phyloP scores from a whole-genome alignment of 2,797 vertebrate species.

The Xyrichtys novacula region DNA sequence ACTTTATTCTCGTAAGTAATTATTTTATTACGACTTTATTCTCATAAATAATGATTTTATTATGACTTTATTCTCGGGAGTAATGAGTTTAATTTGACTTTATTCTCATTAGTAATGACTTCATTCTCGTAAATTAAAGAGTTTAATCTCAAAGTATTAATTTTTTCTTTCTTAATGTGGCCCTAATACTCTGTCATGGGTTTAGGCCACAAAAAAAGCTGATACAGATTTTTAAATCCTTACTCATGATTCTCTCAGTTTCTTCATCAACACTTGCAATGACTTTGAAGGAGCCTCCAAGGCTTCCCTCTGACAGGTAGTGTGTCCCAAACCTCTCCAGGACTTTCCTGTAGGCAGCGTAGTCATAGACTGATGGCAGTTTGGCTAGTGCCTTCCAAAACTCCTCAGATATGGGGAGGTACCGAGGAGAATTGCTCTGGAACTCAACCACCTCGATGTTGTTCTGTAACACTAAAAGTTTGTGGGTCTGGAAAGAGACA shows the following conservation, averaged over 20 bases:
- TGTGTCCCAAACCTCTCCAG: slow-evolving; percentile 92
- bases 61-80: too few relatives aligned
- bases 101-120: too few relatives aligned
- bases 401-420: slow-evolving; percentile 81
- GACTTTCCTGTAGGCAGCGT: slow-evolving; percentile 84
- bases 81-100: too few relatives aligned
- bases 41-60: too few relatives aligned
- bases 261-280: slow-evolving; percentile 35
- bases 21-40: too few relatives aligned
- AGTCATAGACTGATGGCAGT: slow-evolving; percentile 90
- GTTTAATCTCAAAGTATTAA: too few relatives aligned
- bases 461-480: slow-evolving; percentile 87
- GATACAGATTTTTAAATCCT: slow-evolving; percentile 27
- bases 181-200: too few relatives aligned
- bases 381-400: slow-evolving; percentile 90
- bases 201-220: background rate
- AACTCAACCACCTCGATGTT: slow-evolving; percentile 87
- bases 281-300: slow-evolving; percentile 85
- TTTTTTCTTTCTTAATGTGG: too few relatives aligned
- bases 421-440: slow-evolving; percentile 85
- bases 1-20: too few relatives aligned
- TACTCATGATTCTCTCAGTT: slow-evolving; percentile 23
- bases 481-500: slow-evolving; percentile 76
- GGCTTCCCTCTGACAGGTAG: slow-evolving; percentile 89
- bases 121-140: too few relatives aligned